Conservation (phyloP, 1,140 invertebrate genomes). For the Bombyx mandarina region DNA sequence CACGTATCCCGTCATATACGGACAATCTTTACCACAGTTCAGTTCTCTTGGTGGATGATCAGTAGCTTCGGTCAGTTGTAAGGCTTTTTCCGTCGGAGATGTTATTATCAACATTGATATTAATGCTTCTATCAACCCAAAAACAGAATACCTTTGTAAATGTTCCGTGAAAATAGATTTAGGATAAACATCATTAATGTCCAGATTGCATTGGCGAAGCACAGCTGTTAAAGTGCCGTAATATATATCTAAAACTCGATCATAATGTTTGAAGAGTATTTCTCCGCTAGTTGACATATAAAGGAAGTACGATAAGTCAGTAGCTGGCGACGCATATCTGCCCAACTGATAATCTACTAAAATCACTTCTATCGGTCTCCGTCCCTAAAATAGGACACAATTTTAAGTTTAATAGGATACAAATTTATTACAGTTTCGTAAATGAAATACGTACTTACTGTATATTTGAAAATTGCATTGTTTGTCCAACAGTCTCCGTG, state of each 20-base stretch:
- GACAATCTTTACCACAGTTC: conserved; percentile 20
- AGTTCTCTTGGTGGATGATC: conserved; percentile 24
- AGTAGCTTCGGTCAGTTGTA: conserved; percentile 47
- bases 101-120: conserved; percentile 58
- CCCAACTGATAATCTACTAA: conserved; percentile 73
- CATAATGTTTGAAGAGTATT: conserved; percentile 60
- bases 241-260: conserved; percentile 70
- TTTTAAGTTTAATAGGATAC: neutral
- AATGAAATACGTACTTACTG: conserved; percentile 19
- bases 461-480: conserved; percentile 41
- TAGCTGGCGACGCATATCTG: conserved; percentile 71
- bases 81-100: conserved; percentile 35
- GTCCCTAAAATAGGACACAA: conserved; percentile 27
- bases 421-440: neutral
- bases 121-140: conserved; percentile 48
- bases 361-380: conserved; percentile 48
- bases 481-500: conserved; percentile 55
- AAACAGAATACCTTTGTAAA: conserved; percentile 38
- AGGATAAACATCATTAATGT: conserved; percentile 62
- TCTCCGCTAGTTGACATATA: conserved; percentile 69
- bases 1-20: conserved; percentile 27
- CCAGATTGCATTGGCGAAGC: conserved; percentile 46
- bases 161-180: conserved; percentile 47
- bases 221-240: conserved; percentile 62
- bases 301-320: conserved; percentile 73